phyloP scores from a whole-genome alignment of 2,113 vertebrate genomes.

The Eurypyga helias region DNA sequence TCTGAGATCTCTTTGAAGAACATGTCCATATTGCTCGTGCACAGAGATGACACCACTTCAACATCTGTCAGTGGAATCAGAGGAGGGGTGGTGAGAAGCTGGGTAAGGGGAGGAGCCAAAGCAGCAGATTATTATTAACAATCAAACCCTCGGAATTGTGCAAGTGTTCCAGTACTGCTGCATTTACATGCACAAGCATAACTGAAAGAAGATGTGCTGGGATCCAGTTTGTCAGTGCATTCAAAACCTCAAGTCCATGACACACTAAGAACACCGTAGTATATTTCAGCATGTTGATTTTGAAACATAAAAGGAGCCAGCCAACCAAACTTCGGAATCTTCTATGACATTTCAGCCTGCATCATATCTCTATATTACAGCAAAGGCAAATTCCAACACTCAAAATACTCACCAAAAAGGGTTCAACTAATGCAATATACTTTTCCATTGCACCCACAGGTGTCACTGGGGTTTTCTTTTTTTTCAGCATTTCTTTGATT shows the following conservation, averaged over 20 bases:
- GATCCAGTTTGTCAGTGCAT: background rate
- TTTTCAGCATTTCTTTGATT: background rate
- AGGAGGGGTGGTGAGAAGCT: background rate
- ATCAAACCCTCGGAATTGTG: background rate
- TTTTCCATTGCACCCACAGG: background rate
- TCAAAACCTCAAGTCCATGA: background rate
- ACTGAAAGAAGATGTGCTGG: background rate
- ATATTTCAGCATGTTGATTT: background rate
- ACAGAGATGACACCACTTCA: background rate
- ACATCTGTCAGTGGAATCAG: background rate
- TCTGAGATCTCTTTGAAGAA: background rate
- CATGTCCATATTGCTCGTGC: background rate
- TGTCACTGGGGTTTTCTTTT: too few relatives aligned
- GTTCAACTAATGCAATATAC: background rate
- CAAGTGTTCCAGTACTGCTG: background rate
- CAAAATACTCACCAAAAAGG: background rate
- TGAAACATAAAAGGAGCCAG: background rate
- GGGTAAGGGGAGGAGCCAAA: background rate
- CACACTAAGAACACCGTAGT: background rate
- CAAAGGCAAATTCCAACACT: background rate
- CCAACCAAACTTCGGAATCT: background rate
- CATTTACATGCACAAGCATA: background rate
- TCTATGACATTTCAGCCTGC: background rate
- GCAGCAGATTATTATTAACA: background rate
- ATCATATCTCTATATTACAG: background rate